Evolutionary conservation across 2,113 vertebrate genomes (phyloP).

Genomic region (Lucifuga dentata): DNA sequence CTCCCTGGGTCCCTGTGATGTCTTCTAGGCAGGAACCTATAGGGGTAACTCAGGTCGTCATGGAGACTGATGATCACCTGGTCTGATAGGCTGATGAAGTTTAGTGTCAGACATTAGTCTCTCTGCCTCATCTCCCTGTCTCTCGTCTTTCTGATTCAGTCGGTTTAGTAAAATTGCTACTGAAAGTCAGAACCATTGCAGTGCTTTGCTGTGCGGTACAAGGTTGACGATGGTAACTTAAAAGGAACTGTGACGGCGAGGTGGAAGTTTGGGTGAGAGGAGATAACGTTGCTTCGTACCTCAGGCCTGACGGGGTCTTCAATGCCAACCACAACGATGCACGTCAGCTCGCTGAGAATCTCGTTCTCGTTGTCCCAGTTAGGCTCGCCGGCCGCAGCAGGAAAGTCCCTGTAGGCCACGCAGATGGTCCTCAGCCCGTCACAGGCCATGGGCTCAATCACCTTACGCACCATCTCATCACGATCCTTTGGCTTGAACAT

Average conservation of each 20-base stretch:
- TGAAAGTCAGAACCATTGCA: no score
- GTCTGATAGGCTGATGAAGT: no score
- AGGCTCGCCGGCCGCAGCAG: conserved; percentile 80
- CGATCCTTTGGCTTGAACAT: conserved; percentile 91
- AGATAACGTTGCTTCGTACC: conserved; percentile 75
- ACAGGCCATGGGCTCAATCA: conserved; percentile 97
- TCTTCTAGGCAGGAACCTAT: no score
- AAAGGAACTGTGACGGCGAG: not conserved
- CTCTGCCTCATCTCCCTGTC: no score
- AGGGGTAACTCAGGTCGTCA: no score
- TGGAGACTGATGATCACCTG: no score
- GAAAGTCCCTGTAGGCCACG: conserved; percentile 92
- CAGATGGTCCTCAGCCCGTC: conserved; percentile 95
- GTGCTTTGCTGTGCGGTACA: no score
- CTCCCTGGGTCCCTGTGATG: no score
- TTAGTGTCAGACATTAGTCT: no score
- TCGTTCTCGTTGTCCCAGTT: conserved; percentile 92
- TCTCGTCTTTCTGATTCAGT: no score
- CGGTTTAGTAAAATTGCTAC: no score
- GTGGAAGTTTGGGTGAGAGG: not conserved
- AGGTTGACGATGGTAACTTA: no score
- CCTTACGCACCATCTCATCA: conserved; percentile 92
- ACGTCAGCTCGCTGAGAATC: conserved; percentile 90
- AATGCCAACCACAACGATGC: conserved; percentile 93
- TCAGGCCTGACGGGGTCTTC: conserved; percentile 96